Evolutionary conservation across 2,113 vertebrate genomes (phyloP).

Genomic region (Tautogolabrus adspersus): DNA sequence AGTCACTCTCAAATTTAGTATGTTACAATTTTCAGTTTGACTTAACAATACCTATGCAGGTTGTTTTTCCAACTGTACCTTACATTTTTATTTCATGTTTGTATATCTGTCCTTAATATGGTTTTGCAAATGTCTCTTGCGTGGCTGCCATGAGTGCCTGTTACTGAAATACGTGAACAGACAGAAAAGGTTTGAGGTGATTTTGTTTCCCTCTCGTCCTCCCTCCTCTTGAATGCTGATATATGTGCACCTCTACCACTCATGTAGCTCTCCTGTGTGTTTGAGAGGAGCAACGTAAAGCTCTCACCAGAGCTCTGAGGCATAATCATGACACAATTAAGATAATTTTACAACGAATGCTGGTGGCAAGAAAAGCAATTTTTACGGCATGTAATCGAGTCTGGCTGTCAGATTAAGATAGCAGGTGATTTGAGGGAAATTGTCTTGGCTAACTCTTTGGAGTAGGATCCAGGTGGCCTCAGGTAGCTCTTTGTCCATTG

Average conservation of each 20-base stretch:
- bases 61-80: too few relatives aligned
- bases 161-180: constrained; percentile 43
- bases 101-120: constrained; percentile 3
- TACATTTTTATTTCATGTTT: not conserved
- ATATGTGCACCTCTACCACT: constrained; percentile 44
- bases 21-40: too few relatives aligned
- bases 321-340: constrained; percentile 90
- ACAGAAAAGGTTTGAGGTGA: constrained; percentile 43
- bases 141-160: constrained; percentile 12
- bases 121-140: constrained; percentile 13
- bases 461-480: constrained; percentile 82
- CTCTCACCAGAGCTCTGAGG: constrained; percentile 82
- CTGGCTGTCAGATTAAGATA: constrained; percentile 90
- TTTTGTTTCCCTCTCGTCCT: constrained; percentile 33
- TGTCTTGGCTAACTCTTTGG: constrained; percentile 84
- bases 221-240: constrained; percentile 43
- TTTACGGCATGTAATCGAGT: constrained; percentile 85
- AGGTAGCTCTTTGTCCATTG: constrained; percentile 75
- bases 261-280: constrained; percentile 52
- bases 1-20: too few relatives aligned
- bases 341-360: constrained; percentile 87
- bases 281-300: constrained; percentile 61
- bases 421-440: constrained; percentile 86
- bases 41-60: too few relatives aligned
- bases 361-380: constrained; percentile 89